A percentile compares a stretch with the other conserved stretches of the same genome.
phyloP scores from a whole-genome alignment of 2,888 invertebrate species.

The Carcina quercana region DNA sequence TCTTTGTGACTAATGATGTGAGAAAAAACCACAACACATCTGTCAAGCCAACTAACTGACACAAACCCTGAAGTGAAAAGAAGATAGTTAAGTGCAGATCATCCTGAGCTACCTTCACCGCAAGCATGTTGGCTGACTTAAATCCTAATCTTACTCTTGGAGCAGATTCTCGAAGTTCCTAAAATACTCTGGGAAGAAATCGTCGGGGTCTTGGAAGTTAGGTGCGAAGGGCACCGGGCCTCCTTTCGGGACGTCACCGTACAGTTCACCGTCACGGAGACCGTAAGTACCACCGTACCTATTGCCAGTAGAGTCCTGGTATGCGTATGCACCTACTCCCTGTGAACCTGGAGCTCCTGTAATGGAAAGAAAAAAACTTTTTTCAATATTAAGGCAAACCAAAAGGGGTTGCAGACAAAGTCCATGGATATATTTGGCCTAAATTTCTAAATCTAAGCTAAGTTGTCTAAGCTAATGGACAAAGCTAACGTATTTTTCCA shows the following conservation, averaged over 20 bases:
- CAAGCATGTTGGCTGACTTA: conserved; percentile 32
- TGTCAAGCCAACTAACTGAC: no score
- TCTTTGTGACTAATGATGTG: no score
- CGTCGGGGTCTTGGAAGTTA: conserved; percentile 26
- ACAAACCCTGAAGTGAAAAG: no score
- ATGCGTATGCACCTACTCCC: conserved; percentile 48
- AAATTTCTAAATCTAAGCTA: no score
- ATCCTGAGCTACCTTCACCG: conserved; percentile 57
- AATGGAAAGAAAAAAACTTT: conserved; percentile 8
- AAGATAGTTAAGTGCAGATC: no score
- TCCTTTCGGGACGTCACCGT: conserved; percentile 20
- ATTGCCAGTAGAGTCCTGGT: conserved; percentile 51
- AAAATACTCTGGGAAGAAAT: conserved; percentile 54
- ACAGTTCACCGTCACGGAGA: conserved; percentile 34
- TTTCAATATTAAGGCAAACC: no score
- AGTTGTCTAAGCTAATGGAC: no score
- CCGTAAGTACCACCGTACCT: conserved; percentile 61
- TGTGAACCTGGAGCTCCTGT: conserved; percentile 21
- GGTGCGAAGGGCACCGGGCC: conserved; percentile 14
- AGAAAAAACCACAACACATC: no score
- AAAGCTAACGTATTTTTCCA: no score
- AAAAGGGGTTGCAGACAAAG: no score
- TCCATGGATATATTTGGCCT: no score
- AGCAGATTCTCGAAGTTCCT: conserved; percentile 45
- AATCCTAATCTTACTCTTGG: conserved; percentile 49